phyloP scores from a whole-genome alignment of 1,140 invertebrate genomes.

The Ridgeia piscesae region DNA sequence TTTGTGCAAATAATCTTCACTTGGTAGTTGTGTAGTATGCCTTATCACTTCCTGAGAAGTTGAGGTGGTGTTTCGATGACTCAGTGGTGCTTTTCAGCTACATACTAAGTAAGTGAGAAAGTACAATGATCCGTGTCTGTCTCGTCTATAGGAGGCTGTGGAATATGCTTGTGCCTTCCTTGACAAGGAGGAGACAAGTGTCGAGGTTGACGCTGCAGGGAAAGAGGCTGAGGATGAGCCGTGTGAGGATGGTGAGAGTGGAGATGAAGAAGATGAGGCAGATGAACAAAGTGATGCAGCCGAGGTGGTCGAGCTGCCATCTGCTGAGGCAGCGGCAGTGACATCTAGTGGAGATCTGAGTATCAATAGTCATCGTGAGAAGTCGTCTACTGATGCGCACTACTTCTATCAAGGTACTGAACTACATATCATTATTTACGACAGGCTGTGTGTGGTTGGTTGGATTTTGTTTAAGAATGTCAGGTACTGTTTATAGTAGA shows the following conservation, averaged over 20 bases:
- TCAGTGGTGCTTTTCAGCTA: too few relatives aligned
- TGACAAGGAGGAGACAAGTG: neutral
- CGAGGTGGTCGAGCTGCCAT: neutral
- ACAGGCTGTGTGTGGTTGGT: too few relatives aligned
- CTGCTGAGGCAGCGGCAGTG: neutral
- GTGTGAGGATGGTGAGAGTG: neutral
- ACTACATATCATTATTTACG: too few relatives aligned
- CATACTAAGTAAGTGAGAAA: too few relatives aligned
- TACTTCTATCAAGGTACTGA: slow-evolving; percentile 84
- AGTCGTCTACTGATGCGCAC: slow-evolving; percentile 56
- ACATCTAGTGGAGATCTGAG: neutral
- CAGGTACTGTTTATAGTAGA: too few relatives aligned
- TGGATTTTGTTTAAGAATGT: too few relatives aligned
- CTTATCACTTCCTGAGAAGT: too few relatives aligned
- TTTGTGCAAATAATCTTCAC: too few relatives aligned
- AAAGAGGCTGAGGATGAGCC: neutral
- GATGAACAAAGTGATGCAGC: slow-evolving; percentile 15
- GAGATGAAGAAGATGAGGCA: neutral
- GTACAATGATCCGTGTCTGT: neutral
- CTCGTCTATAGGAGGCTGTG: neutral
- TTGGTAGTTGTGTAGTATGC: too few relatives aligned
- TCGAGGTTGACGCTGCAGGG: neutral
- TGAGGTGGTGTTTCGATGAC: too few relatives aligned
- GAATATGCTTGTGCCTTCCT: neutral
- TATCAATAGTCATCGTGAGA: neutral